Conservation (phyloP, 2,113 vertebrate genomes). For the Syngnathus typhle region DNA sequence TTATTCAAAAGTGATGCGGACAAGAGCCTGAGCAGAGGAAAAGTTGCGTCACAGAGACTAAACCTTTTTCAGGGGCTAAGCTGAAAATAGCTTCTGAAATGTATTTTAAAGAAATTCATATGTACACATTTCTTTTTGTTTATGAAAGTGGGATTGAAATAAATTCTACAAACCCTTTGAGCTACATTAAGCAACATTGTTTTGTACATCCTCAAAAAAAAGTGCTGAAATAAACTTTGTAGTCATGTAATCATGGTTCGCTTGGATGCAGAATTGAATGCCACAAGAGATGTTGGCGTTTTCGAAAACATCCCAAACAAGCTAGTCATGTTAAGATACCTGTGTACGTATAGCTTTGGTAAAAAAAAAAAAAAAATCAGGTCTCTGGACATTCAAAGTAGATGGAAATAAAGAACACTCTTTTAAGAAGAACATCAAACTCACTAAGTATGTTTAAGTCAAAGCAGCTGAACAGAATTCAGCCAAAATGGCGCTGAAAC, state of each 20-base stretch:
- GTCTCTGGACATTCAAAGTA: too few relatives aligned
- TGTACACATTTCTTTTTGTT: conserved; percentile 78
- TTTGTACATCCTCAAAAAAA: background rate
- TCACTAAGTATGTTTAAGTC: too few relatives aligned
- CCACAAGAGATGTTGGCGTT: conserved; percentile 66
- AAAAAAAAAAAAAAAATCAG: too few relatives aligned
- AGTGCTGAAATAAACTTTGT: background rate
- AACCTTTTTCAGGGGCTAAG: conserved; percentile 23
- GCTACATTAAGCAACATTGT: conserved; percentile 12
- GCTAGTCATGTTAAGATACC: background rate
- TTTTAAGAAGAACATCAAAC: too few relatives aligned
- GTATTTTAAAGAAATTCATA: conserved; percentile 61
- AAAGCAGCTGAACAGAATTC: too few relatives aligned
- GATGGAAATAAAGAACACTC: too few relatives aligned
- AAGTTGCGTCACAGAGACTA: conserved; percentile 36
- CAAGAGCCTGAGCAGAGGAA: conserved; percentile 3
- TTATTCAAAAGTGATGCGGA: conserved; percentile 1
- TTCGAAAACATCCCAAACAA: conserved; percentile 72
- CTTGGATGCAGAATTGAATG: background rate
- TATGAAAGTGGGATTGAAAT: conserved; percentile 75
- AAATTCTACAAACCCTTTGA: conserved; percentile 73
- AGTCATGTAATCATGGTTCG: conserved; percentile 3
- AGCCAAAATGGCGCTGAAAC: too few relatives aligned
- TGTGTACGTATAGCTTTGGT: too few relatives aligned
- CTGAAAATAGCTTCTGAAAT: conserved; percentile 35